phyloP scores from a whole-genome alignment of 2,888 invertebrate species.

The Himalopsyche kuldschensis region DNA sequence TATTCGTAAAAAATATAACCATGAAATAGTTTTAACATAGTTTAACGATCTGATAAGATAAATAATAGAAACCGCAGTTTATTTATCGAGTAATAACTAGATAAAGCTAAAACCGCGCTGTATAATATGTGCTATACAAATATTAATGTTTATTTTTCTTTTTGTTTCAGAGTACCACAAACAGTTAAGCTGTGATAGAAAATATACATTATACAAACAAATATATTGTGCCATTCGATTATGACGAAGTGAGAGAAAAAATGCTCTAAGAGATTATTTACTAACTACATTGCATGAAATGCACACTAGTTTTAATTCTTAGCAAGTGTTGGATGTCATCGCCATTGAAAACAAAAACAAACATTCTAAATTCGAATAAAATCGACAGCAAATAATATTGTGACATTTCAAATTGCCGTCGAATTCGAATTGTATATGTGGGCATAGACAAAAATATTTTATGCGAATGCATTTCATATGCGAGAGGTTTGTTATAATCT shows the following conservation, averaged over 20 bases:
- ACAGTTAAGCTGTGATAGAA: neutral
- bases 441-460: neutral
- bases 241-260: neutral
- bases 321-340: neutral
- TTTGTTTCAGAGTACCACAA: neutral
- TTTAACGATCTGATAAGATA: neutral
- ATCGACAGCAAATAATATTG: neutral
- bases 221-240: neutral
- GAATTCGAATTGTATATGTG: neutral
- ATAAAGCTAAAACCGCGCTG: neutral
- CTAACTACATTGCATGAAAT: neutral
- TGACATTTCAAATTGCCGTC: neutral
- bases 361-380: neutral
- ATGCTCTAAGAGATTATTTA: neutral
- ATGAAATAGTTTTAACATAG: neutral
- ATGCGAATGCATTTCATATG: neutral
- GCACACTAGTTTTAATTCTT: neutral
- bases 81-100: neutral
- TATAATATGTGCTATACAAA: neutral
- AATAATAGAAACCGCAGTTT: neutral
- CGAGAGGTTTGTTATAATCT: conserved; percentile 2
- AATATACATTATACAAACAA: neutral
- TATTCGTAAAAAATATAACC: neutral
- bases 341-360: neutral
- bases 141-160: neutral